A percentile compares a stretch with the other conserved stretches of the same genome.
Evolutionary conservation across 2,113 vertebrate species (phyloP).

Genomic region (Ophthalmolycus amberensis): DNA sequence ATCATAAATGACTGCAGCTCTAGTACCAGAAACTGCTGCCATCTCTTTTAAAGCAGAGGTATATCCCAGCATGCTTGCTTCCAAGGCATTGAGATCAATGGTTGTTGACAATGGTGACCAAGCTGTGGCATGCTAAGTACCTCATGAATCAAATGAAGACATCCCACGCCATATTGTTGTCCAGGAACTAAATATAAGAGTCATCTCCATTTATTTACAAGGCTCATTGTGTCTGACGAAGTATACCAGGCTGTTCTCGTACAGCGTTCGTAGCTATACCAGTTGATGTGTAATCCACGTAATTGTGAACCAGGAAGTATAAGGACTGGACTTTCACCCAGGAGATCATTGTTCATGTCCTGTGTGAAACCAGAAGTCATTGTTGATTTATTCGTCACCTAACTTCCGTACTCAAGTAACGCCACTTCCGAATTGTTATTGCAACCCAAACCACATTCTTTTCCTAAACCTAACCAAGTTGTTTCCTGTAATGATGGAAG

Average conservation of each 20-base stretch:
- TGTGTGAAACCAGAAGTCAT: neutral
- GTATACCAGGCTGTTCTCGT: neutral
- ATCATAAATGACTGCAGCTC: neutral
- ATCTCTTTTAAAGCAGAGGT: neutral
- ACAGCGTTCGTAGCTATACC: neutral
- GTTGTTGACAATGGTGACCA: neutral
- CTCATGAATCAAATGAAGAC: neutral
- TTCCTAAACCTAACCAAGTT: too few relatives aligned
- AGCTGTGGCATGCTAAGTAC: neutral
- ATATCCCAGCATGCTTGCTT: neutral
- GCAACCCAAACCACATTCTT: too few relatives aligned
- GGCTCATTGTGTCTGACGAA: neutral
- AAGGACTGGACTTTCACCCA: neutral
- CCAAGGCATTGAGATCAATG: neutral
- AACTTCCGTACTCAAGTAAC: too few relatives aligned
- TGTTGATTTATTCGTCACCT: too few relatives aligned
- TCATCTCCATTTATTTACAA: neutral
- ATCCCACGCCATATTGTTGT: neutral
- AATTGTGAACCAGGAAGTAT: neutral
- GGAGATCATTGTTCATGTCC: neutral
- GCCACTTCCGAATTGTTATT: too few relatives aligned
- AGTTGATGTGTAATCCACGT: neutral
- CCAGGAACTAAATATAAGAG: neutral
- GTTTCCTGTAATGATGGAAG: too few relatives aligned
- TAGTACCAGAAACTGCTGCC: neutral